Base-by-base conservation (phyloP, 2,797 vertebrate species). In the Scarus forsteni region DNA sequence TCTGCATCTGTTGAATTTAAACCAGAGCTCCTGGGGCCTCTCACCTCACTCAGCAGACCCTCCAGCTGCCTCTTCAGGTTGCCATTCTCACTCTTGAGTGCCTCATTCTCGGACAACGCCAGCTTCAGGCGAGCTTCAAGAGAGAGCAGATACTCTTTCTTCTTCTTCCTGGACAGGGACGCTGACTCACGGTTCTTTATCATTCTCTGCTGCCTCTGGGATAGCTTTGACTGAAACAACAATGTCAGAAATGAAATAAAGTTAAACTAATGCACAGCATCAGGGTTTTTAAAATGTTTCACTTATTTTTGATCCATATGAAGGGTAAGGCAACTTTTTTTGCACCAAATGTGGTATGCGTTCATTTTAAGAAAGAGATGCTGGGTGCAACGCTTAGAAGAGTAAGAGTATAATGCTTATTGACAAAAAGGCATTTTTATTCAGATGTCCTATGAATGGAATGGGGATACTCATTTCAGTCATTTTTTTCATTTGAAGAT, bases 181-280 rank as follows among this genome's bases (percentile, higher is more conserved):
- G 98, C 98, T 0, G 98, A 99, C 90, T 99, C 97, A 0, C 98
- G 93, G 89, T 99, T 99, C 93, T 98, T 99, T 71, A 99, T 99
- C 97, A 99, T 97, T 38, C 97, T 95, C 70, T 98, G 97, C 79
- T 99, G 98, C 73, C 96, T 94, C 85, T 95, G 94, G 49, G 95
- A 93, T n/a, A 96, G 77, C 18, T 91, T 96, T 7, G 95, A 87
- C 97, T 98, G 65, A 34, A n/a, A 79, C 27, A 72, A 72, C 40
- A 53, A 12, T 58, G 10, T 44, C 14, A 62, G 46, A 70, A 57
- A 57, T 42, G 19, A 55, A 64, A 61, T 7, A 53, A 40, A 12
- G 61, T 58, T 44, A 34, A 5, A 52, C 16, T 58, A 3, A 10
- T 27, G 27, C 27, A 27, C 4, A 27, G 4, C 27, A 27, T 27